A percentile compares a stretch with the other conserved stretches of the same genome.
Evolutionary conservation across 1,140 invertebrate genomes (phyloP).

Genomic region (Ips nitidus): DNA sequence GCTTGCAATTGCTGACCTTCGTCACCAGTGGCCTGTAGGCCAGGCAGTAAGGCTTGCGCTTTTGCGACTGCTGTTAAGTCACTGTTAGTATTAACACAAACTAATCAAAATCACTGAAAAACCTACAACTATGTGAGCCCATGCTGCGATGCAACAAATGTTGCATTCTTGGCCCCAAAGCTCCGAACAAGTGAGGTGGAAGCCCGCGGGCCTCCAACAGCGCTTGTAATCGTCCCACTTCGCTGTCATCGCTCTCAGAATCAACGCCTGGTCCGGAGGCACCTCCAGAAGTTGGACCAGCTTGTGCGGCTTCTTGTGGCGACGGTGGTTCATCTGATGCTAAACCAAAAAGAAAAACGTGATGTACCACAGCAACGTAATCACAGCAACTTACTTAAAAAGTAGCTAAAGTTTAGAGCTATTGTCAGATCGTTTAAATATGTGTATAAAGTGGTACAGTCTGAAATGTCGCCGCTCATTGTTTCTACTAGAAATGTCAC

Average conservation of each 20-base stretch:
- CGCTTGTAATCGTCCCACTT: slow-evolving; percentile 86
- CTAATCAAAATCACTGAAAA: not conserved
- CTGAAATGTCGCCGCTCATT: no score
- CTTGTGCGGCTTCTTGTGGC: slow-evolving; percentile 50
- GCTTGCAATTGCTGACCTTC: slow-evolving; percentile 97
- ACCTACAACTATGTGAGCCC: slow-evolving; percentile 75
- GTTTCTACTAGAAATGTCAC: no score
- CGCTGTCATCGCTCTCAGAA: slow-evolving; percentile 78
- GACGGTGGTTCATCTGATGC: slow-evolving; percentile 50
- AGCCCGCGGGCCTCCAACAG: slow-evolving; percentile 90
- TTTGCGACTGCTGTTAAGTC: slow-evolving; percentile 72
- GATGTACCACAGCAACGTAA: not conserved
- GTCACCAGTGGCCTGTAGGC: slow-evolving; percentile 90
- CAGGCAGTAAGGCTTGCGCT: slow-evolving; percentile 91
- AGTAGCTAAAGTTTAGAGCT: no score
- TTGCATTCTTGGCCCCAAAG: slow-evolving; percentile 94
- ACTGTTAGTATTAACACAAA: not conserved
- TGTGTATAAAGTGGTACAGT: no score
- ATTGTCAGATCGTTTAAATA: no score
- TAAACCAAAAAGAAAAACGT: slow-evolving; percentile 15
- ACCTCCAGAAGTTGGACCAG: slow-evolving; percentile 44
- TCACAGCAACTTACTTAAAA: not conserved
- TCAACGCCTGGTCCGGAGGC: slow-evolving; percentile 50
- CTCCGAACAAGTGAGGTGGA: slow-evolving; percentile 93
- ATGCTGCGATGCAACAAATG: slow-evolving; percentile 94